Percentiles rank a stretch among this genome's conserved stretches.
Conservation (phyloP, 2,113 vertebrate species). For the Pionites leucogaster region DNA sequence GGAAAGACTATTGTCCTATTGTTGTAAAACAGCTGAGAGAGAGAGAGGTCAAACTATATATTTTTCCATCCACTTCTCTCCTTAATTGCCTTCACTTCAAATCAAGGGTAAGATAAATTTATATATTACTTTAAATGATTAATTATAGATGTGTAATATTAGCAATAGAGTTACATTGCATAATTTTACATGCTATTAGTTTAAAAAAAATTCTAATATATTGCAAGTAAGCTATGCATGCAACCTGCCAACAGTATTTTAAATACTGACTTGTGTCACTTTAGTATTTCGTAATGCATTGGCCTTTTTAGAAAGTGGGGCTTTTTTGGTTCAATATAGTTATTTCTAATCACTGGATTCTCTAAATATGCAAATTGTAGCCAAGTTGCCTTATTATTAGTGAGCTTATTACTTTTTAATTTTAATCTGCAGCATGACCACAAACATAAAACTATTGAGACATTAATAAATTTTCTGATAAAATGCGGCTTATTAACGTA, state of each 20-base stretch:
- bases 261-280: conserved; percentile 37
- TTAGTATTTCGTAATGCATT: conserved; percentile 41
- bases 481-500: neutral
- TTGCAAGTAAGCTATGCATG: conserved; percentile 41
- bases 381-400: conserved; percentile 34
- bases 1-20: conserved; percentile 63
- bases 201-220: conserved; percentile 55
- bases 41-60: conserved; percentile 64
- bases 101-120: conserved; percentile 80
- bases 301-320: conserved; percentile 24
- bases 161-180: conserved; percentile 60
- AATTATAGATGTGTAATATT: conserved; percentile 71
- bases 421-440: neutral
- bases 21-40: conserved; percentile 69
- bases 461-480: neutral
- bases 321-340: conserved; percentile 48
- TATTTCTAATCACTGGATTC: neutral
- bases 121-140: conserved; percentile 77
- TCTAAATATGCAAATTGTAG: conserved; percentile 24
- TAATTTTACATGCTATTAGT: conserved; percentile 71
- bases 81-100: conserved; percentile 78
- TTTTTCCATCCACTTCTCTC: conserved; percentile 71
- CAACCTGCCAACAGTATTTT: conserved; percentile 25
- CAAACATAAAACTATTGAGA: neutral
- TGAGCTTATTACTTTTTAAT: neutral